Evolutionary conservation across 2,113 vertebrate genomes (phyloP), one percentile per base, ranked within the genome.

Genomic region (Onychorhynchus coronatus): DNA sequence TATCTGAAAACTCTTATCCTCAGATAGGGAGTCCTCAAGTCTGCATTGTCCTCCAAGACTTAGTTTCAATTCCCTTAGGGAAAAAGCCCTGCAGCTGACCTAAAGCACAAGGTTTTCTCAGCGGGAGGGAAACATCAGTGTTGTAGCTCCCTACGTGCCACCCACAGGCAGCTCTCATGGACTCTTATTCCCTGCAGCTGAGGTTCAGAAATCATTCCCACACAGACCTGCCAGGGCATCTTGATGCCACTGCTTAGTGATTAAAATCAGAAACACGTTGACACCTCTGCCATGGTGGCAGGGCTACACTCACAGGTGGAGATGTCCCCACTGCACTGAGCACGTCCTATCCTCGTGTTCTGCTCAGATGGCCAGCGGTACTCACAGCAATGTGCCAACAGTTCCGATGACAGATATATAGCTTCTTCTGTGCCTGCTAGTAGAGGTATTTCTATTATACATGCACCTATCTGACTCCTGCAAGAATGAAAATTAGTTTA

Each of bases 311-410:
- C 2, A 11, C 0, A 2, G 44, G 20, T 20, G 46, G 52, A 77
- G 21, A 8, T 17, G 52, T 20, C 35, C 46, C 15, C 0, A 0
- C n/a, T 0, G 2, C 24, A 15, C 37, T 0, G 0, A 46, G 35
- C 1, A 0, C 7, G 44, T 58, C n/a, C 55, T 8, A 0, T 25
- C 42, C 37, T 23, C 9, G 16, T 63, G 0, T 33, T 70, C 17
- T 3, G 0, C 76, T 47, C 0, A 10, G 30, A 8, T 0, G 2
- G 17, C 19, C 37, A 7, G 6, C 1, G 2, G 52, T 20, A 10
- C 44, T 44, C 78, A 65, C 14, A 24, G 35, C 30, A 71, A 30
- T 0, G 0, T 6, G 53, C 33, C 46, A 27, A 27, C 71, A 53
- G 44, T 20, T 44, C 89, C 44, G 44, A 37, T 62, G 19, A 24